Conservation (phyloP, 2,797 vertebrate genomes). For the Argentina silus region DNA sequence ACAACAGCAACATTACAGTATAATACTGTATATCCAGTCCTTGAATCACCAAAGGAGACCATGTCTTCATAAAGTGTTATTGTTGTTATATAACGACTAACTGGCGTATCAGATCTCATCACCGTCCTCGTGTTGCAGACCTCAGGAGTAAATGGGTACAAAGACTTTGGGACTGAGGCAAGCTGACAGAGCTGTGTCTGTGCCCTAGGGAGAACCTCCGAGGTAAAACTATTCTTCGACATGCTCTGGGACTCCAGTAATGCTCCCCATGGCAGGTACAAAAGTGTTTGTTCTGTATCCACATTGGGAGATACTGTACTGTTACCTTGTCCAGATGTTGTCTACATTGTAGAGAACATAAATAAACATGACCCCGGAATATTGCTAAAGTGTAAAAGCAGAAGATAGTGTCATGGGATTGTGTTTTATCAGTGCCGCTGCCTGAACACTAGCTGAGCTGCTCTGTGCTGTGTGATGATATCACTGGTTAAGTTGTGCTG, state of each 20-base stretch:
- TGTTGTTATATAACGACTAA: too few relatives aligned
- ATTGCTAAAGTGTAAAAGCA: constrained; percentile 43
- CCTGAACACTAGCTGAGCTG: constrained; percentile 51
- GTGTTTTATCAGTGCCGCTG: constrained; percentile 63
- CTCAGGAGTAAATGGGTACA: neutral
- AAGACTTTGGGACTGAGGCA: constrained; percentile 27
- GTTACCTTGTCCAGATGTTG: constrained; percentile 40
- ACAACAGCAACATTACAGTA: too few relatives aligned
- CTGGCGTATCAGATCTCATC: too few relatives aligned
- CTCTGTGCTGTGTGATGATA: constrained; percentile 60
- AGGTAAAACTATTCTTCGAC: constrained; percentile 23
- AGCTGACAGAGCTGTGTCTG: constrained; percentile 11
- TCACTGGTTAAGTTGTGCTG: constrained; percentile 39
- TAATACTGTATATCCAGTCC: too few relatives aligned
- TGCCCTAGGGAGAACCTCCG: constrained; percentile 35
- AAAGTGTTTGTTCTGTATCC: neutral
- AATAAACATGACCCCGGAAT: constrained; percentile 35
- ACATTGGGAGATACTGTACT: constrained; percentile 24
- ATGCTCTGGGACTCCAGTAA: neutral
- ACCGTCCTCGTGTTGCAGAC: too few relatives aligned
- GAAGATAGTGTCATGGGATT: constrained; percentile 60
- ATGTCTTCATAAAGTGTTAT: too few relatives aligned
- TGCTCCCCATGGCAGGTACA: neutral
- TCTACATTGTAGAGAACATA: constrained; percentile 41
- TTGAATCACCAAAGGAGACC: too few relatives aligned